Percentiles rank a stretch among this genome's conserved stretches.
phyloP scores from a whole-genome alignment of 2,888 invertebrate genomes.

The Sarcophaga rosellei region DNA sequence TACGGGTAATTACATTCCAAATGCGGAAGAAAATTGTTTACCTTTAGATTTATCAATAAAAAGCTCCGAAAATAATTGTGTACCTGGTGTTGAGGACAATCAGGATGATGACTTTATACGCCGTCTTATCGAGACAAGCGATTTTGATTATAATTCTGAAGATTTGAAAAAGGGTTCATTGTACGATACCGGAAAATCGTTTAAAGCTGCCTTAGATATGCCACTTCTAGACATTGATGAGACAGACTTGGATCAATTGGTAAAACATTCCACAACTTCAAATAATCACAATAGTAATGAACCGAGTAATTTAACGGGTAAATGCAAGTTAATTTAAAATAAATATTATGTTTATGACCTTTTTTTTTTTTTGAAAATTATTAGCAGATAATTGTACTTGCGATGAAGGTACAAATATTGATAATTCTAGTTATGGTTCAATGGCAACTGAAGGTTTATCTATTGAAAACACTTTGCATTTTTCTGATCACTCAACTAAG shows the following conservation, averaged over 20 bases:
- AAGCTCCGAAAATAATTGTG: not conserved
- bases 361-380: not conserved
- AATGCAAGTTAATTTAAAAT: not conserved
- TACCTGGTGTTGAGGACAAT: constrained; percentile 25
- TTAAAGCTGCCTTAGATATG: constrained; percentile 69
- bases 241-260: constrained; percentile 27
- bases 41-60: constrained; percentile 69
- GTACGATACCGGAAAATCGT: constrained; percentile 53
- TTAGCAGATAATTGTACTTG: constrained; percentile 29
- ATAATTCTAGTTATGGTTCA: constrained; percentile 47
- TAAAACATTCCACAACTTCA: constrained; percentile 6
- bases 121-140: constrained; percentile 61
- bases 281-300: not conserved
- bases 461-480: constrained; percentile 35
- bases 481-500: constrained; percentile 46
- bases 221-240: constrained; percentile 68
- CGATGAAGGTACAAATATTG: constrained; percentile 16
- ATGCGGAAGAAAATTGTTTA: constrained; percentile 31
- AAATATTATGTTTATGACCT: too few relatives aligned
- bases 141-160: constrained; percentile 45
- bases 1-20: not conserved
- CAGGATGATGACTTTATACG: constrained; percentile 67
- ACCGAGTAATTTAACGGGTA: constrained; percentile 13
- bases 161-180: constrained; percentile 19
- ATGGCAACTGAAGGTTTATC: constrained; percentile 20